These are phyloP conservation scores for Plutella xylostella DNA, from an alignment of 2,888 invertebrate genomes.

Conservation along the genomic window DNA sequence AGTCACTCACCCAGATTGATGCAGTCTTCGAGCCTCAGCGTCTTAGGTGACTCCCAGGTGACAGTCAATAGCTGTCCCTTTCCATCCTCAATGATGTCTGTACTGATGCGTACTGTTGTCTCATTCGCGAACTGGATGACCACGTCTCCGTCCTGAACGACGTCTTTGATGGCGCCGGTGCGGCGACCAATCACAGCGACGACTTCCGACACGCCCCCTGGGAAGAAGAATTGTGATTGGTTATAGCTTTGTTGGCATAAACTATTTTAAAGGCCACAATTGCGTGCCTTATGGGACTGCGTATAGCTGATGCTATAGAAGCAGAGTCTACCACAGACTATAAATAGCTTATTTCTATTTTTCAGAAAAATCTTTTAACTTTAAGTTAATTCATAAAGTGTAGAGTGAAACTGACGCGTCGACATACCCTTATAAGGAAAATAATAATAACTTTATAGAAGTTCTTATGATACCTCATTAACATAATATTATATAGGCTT, in stretches of 20 bases:
- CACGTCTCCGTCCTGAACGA: constrained; percentile 38
- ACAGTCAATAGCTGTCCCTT: constrained; percentile 38
- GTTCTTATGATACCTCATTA: too few species aligned
- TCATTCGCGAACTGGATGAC: constrained; percentile 43
- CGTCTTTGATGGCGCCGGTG: constrained; percentile 36
- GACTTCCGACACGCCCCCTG: constrained; percentile 37
- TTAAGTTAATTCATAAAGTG: too few species aligned
- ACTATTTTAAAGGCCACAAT: too few species aligned
- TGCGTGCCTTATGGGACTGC: too few species aligned
- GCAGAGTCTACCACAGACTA: background rate
- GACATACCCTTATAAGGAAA: too few species aligned
- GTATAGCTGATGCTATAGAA: background rate
- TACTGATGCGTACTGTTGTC: constrained; percentile 39
- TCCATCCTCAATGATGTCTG: constrained; percentile 29
- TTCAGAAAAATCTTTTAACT: too few species aligned
- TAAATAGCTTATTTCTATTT: too few species aligned
- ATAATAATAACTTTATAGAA: too few species aligned
- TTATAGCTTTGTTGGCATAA: background rate
- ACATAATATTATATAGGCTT: too few species aligned
- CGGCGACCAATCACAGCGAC: constrained; percentile 45
- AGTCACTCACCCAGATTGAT: constrained; percentile 43
- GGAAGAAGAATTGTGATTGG: background rate
- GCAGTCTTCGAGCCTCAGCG: constrained; percentile 39
- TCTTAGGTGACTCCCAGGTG: constrained; percentile 42
- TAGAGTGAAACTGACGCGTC: too few species aligned